Percentiles rank a stretch among this genome's conserved stretches.
Conservation (phyloP, 2,113 vertebrate species). For the Fulica atra region DNA sequence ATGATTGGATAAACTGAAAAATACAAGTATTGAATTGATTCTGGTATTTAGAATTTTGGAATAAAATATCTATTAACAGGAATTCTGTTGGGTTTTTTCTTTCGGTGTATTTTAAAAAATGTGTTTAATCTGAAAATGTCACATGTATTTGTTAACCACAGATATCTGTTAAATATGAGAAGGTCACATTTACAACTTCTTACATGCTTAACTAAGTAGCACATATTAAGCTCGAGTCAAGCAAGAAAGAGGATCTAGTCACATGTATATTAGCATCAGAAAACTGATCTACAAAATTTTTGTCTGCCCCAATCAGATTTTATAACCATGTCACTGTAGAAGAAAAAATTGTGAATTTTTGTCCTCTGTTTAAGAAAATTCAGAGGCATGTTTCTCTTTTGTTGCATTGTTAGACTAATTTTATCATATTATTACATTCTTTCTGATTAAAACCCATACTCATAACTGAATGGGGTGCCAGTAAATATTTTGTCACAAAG, state of each 20-base stretch:
- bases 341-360: neutral
- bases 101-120: accelerated
- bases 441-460: neutral
- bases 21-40: conserved; percentile 24
- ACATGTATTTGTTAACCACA: neutral
- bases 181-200: neutral
- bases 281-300: neutral
- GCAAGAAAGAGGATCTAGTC: neutral
- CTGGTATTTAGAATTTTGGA: conserved; percentile 51
- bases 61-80: conserved; percentile 60
- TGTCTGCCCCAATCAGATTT: neutral
- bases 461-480: neutral
- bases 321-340: neutral
- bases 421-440: neutral
- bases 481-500: neutral
- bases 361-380: neutral
- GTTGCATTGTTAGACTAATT: neutral
- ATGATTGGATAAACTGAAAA: conserved; percentile 16
- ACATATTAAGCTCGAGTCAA: neutral
- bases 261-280: neutral
- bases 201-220: neutral
- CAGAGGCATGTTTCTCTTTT: neutral
- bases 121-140: neutral
- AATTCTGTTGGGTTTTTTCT: neutral
- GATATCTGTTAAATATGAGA: neutral